phyloP scores from a whole-genome alignment of 2,888 invertebrate genomes.

The Theodoxus fluviatilis region DNA sequence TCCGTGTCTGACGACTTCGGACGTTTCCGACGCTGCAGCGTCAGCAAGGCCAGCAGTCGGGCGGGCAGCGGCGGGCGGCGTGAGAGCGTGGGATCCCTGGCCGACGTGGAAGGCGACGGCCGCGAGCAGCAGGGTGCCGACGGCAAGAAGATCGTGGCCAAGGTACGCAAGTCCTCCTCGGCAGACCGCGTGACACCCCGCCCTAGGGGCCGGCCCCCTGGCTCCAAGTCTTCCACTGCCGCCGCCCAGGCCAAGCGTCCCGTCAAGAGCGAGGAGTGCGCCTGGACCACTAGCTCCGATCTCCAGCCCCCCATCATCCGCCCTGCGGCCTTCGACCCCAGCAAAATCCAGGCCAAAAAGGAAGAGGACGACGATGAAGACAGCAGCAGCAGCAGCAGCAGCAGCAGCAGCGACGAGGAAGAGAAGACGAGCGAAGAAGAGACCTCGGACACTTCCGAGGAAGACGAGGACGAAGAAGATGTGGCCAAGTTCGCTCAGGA shows the following conservation, averaged over 20 bases:
- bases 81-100: neutral
- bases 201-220: neutral
- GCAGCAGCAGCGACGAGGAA: neutral
- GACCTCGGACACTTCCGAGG: too few relatives aligned
- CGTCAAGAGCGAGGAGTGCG: too few relatives aligned
- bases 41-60: too few relatives aligned
- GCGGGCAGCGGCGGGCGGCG: too few relatives aligned
- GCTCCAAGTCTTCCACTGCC: constrained; percentile 10
- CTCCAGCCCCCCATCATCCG: neutral
- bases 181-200: neutral
- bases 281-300: too few relatives aligned
- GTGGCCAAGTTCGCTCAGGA: too few relatives aligned
- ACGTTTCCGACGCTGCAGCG: too few relatives aligned
- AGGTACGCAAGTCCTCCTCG: neutral
- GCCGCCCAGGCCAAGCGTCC: constrained; percentile 3
- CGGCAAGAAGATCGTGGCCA: neutral
- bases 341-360: constrained; percentile 8
- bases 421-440: constrained; percentile 22
- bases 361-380: constrained; percentile 26
- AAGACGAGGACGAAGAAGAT: too few relatives aligned
- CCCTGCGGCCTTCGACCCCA: constrained; percentile 18
- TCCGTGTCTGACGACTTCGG: too few relatives aligned
- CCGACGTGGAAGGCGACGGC: constrained; percentile 7
- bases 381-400: constrained; percentile 4
- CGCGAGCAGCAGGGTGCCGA: neutral